Percentiles rank a stretch among this genome's conserved stretches.
Evolutionary conservation across 2,888 invertebrate species (phyloP).

Genomic region (Acleris laterana): DNA sequence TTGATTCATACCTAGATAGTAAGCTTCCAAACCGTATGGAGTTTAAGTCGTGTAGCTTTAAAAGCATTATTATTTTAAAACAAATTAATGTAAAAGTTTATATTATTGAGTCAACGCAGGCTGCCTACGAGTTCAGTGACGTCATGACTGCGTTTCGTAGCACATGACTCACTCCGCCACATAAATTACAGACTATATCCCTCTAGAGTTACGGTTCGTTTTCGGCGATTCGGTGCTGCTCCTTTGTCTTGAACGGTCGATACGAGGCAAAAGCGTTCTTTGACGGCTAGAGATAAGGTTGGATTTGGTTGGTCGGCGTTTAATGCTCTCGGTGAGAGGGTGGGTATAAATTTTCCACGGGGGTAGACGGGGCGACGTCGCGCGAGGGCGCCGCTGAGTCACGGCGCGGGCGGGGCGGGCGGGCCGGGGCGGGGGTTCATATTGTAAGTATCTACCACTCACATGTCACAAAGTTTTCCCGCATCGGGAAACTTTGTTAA

Average conservation of each 20-base stretch:
- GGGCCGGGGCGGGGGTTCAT: slow-evolving; percentile 62
- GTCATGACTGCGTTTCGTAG: slow-evolving; percentile 73
- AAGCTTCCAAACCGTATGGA: neutral
- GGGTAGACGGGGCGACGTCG: slow-evolving; percentile 84
- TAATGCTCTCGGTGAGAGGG: slow-evolving; percentile 80
- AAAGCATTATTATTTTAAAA: neutral
- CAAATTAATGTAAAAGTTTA: slow-evolving; percentile 7
- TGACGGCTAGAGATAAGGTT: slow-evolving; percentile 58
- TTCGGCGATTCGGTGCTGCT: slow-evolving; percentile 75
- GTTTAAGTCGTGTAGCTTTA: neutral
- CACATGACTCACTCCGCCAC: slow-evolving; percentile 74
- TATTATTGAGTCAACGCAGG: slow-evolving; percentile 39
- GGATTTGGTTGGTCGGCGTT: slow-evolving; percentile 53
- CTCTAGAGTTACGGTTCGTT: slow-evolving; percentile 80
- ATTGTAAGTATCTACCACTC: slow-evolving; percentile 82
- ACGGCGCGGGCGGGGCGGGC: slow-evolving; percentile 60
- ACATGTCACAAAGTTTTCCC: slow-evolving; percentile 84
- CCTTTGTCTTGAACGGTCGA: slow-evolving; percentile 71
- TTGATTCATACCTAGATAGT: neutral
- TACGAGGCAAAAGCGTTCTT: slow-evolving; percentile 54
- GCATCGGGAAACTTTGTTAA: slow-evolving; percentile 83
- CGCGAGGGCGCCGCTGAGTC: slow-evolving; percentile 83
- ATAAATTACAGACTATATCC: slow-evolving; percentile 82
- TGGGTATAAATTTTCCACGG: slow-evolving; percentile 84
- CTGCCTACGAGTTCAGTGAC: slow-evolving; percentile 62